Evolutionary conservation across 2,113 vertebrate species (phyloP), one percentile per base, ranked within the genome.

Genomic region (Anhinga rufa): DNA sequence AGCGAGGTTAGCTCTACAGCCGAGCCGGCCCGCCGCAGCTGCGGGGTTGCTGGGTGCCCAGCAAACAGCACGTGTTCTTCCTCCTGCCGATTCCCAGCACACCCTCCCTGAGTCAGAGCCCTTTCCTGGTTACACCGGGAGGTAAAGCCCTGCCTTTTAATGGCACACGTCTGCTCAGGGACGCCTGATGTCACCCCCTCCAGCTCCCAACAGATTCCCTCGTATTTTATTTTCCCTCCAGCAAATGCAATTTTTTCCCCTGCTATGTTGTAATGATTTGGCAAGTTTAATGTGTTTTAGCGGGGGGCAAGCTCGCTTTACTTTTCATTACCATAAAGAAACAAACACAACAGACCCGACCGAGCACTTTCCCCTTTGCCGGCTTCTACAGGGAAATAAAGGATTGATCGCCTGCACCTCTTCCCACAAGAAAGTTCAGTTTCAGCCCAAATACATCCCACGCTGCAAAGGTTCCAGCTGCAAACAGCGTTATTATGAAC

Each of bases 61-160:
- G 69, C 28, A 60, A 81, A 80, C 36, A 54, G 9, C 3, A 8
- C 14, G 8, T 15, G 48, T 36, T 92, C 85, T 36, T 92, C 85
- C 91, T 66, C 75, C 78, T 62, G n/a, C 52, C 44, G 36, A 42
- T 46, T 32, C 91, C 89, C 96, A 97, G 77, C 75, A 76, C 86
- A 46, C 57, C 79, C 54, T 62, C 79, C 70, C 58, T 90, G 95
- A 96, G 88, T 95, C 97, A 95, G 72, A 71, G 36, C 61, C 6
- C 40, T 69, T 84, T 79, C 42, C 58, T 46, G 12, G 5, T 52
- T 68, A 60, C 14, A 29, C 40, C 10, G 3, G 36, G 61, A 87
- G 81, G 68, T 40, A 86, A 81, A 57, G 3, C 55, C 42, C 24
- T 82, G 71, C 88, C 75, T 48, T 69, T 44, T 29, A 17, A 72